These are phyloP conservation scores for Etheostoma spectabile DNA, from an alignment of 2,113 vertebrate species.

Conservation along the genomic window DNA sequence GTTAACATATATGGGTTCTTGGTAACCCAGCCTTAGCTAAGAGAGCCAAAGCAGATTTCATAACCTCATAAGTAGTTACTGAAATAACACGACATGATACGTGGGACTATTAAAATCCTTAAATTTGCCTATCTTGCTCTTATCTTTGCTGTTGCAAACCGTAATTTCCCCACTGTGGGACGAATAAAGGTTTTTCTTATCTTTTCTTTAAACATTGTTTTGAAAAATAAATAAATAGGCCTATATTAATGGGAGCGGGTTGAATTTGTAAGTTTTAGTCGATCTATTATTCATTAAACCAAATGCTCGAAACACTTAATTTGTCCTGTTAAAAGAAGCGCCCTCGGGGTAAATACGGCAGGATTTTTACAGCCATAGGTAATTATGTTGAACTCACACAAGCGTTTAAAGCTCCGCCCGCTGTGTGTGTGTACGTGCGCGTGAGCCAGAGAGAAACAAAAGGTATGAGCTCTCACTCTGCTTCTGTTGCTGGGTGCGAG, in stretches of 20 bases:
- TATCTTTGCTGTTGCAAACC: too few relatives aligned
- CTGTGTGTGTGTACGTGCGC: neutral
- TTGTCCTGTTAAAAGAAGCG: conserved; percentile 1
- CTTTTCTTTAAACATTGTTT: neutral
- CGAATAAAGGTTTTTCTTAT: too few relatives aligned
- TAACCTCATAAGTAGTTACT: neutral
- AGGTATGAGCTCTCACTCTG: conserved; percentile 30
- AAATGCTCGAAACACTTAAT: conserved; percentile 23
- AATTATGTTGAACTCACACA: conserved; percentile 27
- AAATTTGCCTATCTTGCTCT: too few relatives aligned
- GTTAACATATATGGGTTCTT: neutral
- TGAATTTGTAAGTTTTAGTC: neutral
- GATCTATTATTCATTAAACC: conserved; percentile 18
- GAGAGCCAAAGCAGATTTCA: neutral
- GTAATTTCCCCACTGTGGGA: too few relatives aligned
- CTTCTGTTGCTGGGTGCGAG: neutral
- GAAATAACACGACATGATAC: neutral
- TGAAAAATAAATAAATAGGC: neutral
- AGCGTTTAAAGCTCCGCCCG: conserved; percentile 28
- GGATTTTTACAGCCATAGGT: conserved; percentile 22
- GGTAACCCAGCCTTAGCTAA: neutral
- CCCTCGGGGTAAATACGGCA: conserved; percentile 25
- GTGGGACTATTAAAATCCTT: neutral
- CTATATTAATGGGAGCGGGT: neutral
- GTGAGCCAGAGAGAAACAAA: neutral